Evolutionary conservation across 2,888 invertebrate genomes (phyloP).

Genomic region (Antheraea assamensis): DNA sequence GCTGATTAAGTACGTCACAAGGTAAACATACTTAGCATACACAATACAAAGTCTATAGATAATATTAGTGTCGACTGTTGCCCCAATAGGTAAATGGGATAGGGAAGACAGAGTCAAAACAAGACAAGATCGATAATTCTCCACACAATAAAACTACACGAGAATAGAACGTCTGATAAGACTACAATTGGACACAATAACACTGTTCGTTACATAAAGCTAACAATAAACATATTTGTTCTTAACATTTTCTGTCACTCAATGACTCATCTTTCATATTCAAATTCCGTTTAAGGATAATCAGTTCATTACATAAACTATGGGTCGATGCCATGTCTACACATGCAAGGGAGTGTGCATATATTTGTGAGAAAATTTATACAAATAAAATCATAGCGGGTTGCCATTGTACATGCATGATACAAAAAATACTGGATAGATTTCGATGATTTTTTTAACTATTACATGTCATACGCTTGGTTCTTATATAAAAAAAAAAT

Average conservation of each 20-base stretch:
- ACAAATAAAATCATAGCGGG: background rate
- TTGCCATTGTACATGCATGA: too few relatives aligned
- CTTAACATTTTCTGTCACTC: background rate
- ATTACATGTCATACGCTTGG: too few relatives aligned
- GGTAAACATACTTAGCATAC: background rate
- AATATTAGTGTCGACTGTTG: background rate
- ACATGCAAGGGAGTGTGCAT: background rate
- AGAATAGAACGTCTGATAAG: slow-evolving; percentile 36
- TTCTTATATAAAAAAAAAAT: too few relatives aligned
- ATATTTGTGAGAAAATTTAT: background rate
- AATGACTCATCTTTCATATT: background rate
- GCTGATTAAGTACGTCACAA: background rate
- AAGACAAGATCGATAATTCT: slow-evolving; percentile 28
- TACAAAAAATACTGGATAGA: too few relatives aligned
- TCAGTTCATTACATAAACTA: background rate
- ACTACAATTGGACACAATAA: slow-evolving; percentile 27
- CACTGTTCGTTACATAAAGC: background rate
- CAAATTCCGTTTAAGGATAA: background rate
- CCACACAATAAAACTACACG: slow-evolving; percentile 30
- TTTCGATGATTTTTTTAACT: too few relatives aligned
- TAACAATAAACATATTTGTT: background rate
- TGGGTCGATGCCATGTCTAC: background rate
- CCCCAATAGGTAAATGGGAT: background rate
- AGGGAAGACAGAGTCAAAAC: slow-evolving; percentile 12
- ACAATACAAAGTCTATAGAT: background rate